Evolutionary conservation across 1,140 invertebrate species (phyloP).

Genomic region (Cecropterus lyciades): DNA sequence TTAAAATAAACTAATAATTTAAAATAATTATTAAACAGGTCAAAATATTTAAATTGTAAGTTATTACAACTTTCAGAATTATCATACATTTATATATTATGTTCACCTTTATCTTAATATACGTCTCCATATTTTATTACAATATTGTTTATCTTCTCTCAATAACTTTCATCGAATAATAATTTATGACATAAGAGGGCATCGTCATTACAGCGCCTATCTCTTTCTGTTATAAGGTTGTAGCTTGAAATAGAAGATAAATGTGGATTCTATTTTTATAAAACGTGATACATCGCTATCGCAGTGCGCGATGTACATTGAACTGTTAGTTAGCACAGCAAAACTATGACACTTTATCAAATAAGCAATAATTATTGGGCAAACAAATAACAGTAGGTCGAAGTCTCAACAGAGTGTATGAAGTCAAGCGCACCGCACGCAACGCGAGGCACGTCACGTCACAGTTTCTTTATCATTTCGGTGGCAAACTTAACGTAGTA

Average conservation of each 20-base stretch:
- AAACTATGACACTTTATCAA: not conserved
- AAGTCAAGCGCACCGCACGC: slow-evolving; percentile 21
- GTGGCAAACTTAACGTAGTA: slow-evolving; percentile 83
- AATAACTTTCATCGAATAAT: too few relatives aligned
- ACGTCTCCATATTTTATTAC: not conserved
- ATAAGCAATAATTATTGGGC: not conserved
- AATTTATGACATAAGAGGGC: not conserved
- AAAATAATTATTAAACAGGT: not conserved
- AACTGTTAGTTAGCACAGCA: not conserved
- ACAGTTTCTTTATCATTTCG: slow-evolving; percentile 81
- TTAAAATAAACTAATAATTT: not conserved
- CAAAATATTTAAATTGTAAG: too few relatives aligned
- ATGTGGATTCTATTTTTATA: not conserved
- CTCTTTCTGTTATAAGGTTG: slow-evolving; percentile 8
- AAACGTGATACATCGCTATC: not conserved
- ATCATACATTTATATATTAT: too few relatives aligned
- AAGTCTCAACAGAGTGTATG: not conserved
- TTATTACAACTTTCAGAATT: too few relatives aligned
- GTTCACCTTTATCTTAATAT: too few relatives aligned
- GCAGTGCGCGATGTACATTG: slow-evolving; percentile 7
- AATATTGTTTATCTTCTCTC: not conserved
- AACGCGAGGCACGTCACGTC: slow-evolving; percentile 59
- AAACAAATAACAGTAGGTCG: not conserved
- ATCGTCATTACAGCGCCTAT: slow-evolving; percentile 12
- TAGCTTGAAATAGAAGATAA: slow-evolving; percentile 3